phyloP scores from a whole-genome alignment of 2,797 vertebrate species.

The Poeciliopsis turneri region DNA sequence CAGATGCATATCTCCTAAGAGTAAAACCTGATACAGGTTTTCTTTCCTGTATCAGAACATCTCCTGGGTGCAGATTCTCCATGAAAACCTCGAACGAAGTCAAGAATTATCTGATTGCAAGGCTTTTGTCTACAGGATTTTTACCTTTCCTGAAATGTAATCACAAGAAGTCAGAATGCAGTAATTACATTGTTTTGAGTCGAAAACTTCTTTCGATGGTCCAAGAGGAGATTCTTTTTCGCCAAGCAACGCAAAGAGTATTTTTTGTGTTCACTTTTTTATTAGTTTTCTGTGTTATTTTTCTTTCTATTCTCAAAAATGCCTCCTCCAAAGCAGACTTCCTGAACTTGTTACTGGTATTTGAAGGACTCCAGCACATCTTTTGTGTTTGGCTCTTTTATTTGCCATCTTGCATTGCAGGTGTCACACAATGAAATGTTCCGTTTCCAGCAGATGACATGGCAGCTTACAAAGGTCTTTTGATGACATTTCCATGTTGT shows the following conservation, averaged over 20 bases:
- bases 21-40: too few species aligned
- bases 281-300: neutral
- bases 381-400: slow-evolving; percentile 6
- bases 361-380: neutral
- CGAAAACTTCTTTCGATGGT: neutral
- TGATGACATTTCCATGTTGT: slow-evolving; percentile 20
- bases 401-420: slow-evolving; percentile 1
- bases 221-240: neutral
- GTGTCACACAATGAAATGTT: slow-evolving; percentile 27
- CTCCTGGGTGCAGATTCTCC: neutral
- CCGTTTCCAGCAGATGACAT: slow-evolving; percentile 15
- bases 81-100: neutral
- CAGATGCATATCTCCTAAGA: too few species aligned
- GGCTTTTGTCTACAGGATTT: neutral
- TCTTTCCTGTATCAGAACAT: neutral
- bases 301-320: neutral
- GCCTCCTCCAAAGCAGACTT: neutral
- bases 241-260: neutral
- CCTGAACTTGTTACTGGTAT: neutral
- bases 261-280: neutral
- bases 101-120: neutral
- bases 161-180: neutral
- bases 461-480: slow-evolving; percentile 29
- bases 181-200: neutral
- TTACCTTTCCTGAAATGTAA: neutral